Conservation (phyloP, 1,140 invertebrate species). For the Brevipalpus yothersi region DNA sequence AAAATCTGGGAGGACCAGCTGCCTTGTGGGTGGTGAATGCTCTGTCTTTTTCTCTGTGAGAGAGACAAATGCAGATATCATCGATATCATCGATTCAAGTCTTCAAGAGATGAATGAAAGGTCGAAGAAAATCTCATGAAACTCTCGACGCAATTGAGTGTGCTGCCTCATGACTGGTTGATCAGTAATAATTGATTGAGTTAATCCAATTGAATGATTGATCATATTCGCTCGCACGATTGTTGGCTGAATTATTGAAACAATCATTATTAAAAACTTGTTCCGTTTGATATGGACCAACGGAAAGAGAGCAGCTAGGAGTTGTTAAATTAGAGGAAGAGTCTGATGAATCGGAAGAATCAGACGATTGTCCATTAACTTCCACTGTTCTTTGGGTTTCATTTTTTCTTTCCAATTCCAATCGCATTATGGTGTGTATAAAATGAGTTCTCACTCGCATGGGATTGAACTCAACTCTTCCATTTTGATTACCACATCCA, state of each 20-base stretch:
- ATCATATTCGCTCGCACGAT: neutral
- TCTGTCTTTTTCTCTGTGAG: too few relatives aligned
- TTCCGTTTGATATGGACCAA: neutral
- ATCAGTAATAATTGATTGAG: too few relatives aligned
- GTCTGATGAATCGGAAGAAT: neutral
- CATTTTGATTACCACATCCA: conserved; percentile 70
- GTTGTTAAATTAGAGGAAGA: neutral
- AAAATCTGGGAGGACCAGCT: too few relatives aligned
- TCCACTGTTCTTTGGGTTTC: neutral
- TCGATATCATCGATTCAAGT: too few relatives aligned
- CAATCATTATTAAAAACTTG: neutral
- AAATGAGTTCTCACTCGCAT: conserved; percentile 87
- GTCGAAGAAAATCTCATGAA: too few relatives aligned
- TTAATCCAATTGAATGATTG: too few relatives aligned
- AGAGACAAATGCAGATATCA: too few relatives aligned
- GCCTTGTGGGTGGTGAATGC: too few relatives aligned
- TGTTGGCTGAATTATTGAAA: neutral
- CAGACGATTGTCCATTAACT: neutral
- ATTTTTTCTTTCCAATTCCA: conserved; percentile 60
- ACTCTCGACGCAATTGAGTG: too few relatives aligned
- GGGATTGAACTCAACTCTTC: conserved; percentile 86
- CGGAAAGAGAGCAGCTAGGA: neutral
- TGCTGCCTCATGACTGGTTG: too few relatives aligned
- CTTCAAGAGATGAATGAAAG: too few relatives aligned
- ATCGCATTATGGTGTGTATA: conserved; percentile 80